Percentiles rank a stretch among this genome's conserved stretches.
phyloP scores from a whole-genome alignment of 2,113 vertebrate species.

The Ursus arctos region DNA sequence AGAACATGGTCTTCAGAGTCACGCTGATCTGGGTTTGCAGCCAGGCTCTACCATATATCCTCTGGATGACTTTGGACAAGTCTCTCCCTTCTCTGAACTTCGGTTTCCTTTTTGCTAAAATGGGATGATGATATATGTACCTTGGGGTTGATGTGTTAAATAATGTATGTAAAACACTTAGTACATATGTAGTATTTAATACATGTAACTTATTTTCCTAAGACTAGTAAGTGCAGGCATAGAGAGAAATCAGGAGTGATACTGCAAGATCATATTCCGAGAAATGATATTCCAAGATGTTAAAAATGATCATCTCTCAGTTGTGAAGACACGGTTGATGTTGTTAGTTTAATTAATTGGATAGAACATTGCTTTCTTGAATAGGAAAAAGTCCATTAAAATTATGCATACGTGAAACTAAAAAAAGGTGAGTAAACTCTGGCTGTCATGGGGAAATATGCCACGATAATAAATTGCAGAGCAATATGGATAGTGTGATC shows the following conservation, averaged over 20 bases:
- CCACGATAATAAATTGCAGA: neutral
- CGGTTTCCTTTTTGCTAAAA: neutral
- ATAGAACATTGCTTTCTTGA: neutral
- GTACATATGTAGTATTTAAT: neutral
- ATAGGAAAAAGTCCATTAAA: slow-evolving; percentile 16
- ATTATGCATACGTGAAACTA: neutral
- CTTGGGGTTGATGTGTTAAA: neutral
- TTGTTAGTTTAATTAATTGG: neutral
- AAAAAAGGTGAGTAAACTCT: neutral
- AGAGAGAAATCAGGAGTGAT: slow-evolving; percentile 26
- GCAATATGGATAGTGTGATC: neutral
- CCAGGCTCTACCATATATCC: neutral
- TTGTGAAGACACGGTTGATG: neutral
- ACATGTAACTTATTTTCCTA: slow-evolving; percentile 8
- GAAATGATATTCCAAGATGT: neutral
- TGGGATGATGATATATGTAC: neutral
- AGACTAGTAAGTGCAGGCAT: neutral
- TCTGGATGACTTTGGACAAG: neutral
- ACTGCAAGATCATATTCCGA: neutral
- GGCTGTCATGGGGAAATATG: neutral
- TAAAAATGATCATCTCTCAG: neutral
- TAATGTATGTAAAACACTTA: neutral
- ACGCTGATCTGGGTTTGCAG: neutral
- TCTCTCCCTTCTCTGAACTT: neutral
- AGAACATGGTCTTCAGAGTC: neutral